A percentile compares a stretch with the other conserved stretches of the same genome.
phyloP scores from a whole-genome alignment of 2,888 invertebrate species.

The Alsophila aescularia region DNA sequence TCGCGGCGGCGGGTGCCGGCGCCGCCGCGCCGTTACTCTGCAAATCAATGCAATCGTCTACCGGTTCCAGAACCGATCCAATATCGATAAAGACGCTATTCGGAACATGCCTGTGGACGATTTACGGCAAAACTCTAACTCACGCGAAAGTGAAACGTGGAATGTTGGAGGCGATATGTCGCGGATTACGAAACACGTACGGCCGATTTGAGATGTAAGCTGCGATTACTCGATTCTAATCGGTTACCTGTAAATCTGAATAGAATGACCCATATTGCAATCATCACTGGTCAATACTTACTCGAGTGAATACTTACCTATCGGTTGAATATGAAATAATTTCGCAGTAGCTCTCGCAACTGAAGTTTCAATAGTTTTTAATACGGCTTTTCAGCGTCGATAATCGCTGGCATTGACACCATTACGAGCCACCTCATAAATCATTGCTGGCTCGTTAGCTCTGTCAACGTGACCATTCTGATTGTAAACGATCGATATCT shows the following conservation, averaged over 20 bases:
- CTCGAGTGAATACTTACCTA: slow-evolving; percentile 25
- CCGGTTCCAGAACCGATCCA: slow-evolving; percentile 56
- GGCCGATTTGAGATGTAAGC: slow-evolving; percentile 52
- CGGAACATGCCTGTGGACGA: slow-evolving; percentile 46
- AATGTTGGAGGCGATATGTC: slow-evolving; percentile 61
- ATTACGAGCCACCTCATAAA: slow-evolving; percentile 45
- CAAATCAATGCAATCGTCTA: slow-evolving; percentile 45
- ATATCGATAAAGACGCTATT: slow-evolving; percentile 41
- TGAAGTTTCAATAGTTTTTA: slow-evolving; percentile 29
- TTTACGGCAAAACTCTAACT: slow-evolving; percentile 64
- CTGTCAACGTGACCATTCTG: slow-evolving; percentile 41
- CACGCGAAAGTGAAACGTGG: slow-evolving; percentile 79
- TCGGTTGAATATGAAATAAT: slow-evolving; percentile 38
- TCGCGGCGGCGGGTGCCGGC: slow-evolving; percentile 27
- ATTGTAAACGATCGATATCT: slow-evolving; percentile 38
- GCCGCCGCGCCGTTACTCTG: slow-evolving; percentile 22
- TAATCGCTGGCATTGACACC: slow-evolving; percentile 46
- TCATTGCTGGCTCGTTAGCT: slow-evolving; percentile 45
- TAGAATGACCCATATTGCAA: slow-evolving; percentile 41
- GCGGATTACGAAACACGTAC: slow-evolving; percentile 55
- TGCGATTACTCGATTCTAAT: slow-evolving; percentile 59
- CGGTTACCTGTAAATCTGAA: slow-evolving; percentile 51
- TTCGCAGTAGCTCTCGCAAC: slow-evolving; percentile 6
- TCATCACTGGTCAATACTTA: slow-evolving; percentile 46
- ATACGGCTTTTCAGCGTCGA: slow-evolving; percentile 32